A percentile compares a stretch with the other conserved stretches of the same genome.
phyloP scores from a whole-genome alignment of 2,797 vertebrate genomes.

The Champsocephalus gunnari region DNA sequence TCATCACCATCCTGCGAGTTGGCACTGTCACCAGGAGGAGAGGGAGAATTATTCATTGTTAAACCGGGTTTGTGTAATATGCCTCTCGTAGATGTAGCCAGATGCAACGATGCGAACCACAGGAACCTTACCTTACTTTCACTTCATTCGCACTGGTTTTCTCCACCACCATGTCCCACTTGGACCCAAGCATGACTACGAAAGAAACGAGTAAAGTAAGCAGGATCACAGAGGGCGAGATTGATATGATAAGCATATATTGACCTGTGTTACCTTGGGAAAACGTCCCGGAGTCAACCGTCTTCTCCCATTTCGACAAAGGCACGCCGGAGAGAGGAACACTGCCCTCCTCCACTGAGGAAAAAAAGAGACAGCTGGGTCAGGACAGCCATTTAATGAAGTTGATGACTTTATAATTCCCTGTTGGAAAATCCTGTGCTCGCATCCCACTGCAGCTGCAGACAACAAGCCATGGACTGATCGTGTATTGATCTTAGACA shows the following conservation, averaged over 20 bases:
- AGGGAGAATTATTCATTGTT: not conserved
- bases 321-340: constrained; percentile 74
- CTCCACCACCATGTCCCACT: constrained; percentile 77
- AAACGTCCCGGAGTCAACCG: constrained; percentile 67
- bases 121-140: constrained; percentile 67
- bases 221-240: not conserved
- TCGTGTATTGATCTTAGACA: constrained; percentile 4
- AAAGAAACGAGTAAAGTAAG: constrained; percentile 33
- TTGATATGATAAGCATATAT: not conserved
- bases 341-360: constrained; percentile 80
- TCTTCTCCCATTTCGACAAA: constrained; percentile 88
- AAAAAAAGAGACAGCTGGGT: constrained; percentile 12
- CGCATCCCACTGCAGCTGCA: not conserved
- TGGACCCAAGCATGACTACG: constrained; percentile 80
- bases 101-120: not conserved
- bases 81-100: not conserved
- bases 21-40: constrained; percentile 40
- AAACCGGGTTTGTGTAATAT: too few relatives aligned
- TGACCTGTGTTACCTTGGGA: constrained; percentile 68
- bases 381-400: constrained; percentile 6
- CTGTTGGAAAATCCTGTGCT: too few relatives aligned
- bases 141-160: constrained; percentile 61
- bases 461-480: constrained; percentile 6
- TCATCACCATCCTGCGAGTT: constrained; percentile 73
- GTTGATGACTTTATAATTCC: not conserved